Base-by-base conservation (phyloP, 2,797 vertebrate species). In the Microctenopoma stevenorrisi region DNA sequence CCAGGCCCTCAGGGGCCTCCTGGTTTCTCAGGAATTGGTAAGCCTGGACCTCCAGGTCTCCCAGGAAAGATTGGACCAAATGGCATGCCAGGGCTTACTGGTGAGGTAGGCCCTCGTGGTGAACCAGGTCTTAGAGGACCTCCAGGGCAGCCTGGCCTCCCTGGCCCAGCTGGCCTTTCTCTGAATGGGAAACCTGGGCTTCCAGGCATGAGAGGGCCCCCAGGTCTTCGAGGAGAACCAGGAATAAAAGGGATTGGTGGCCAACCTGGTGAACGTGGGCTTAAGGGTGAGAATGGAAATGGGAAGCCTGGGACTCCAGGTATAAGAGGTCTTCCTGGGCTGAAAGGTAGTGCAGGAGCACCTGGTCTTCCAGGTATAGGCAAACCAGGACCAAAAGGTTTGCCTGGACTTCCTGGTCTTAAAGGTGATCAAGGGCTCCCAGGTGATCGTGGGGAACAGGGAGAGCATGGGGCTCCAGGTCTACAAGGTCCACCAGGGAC, bases 111-210 rank as follows among this genome's bases (percentile, higher is more conserved):
- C 54, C 93, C 93, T 64, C 92, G 94, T 64, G 98, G 98, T 83
- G 97, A 99, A 69, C 96, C 96, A 82, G 98, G 98, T 37, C 91
- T 92, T 33, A 91, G 96, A 78, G 98, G 98, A 11, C 92, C 94
- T 22, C 90, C 95, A 0, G 98, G 98, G 3, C 96, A 96, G 3
- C 96, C 97, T 0, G 98, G 98, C 42, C 91, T 96, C 28, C 97
- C 98, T 1, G 98, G 98, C 0, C 96, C 97, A 3, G 95, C 96
- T 2, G 98, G 98, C 57, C 92, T 99, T 64, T 96, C 98, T 5
- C 90, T 98, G 47, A 97, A 96, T 35, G 98, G 98, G 11, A 99
- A 99, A 89, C 97, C 97, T 16, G 98, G 98, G 4, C 89, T 95
- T 18, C 95, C 95, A 68, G 98, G 98, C 0, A 88, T 93, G 2